Conservation (phyloP, 2,888 invertebrate genomes). For the Stomorhina lunata region DNA sequence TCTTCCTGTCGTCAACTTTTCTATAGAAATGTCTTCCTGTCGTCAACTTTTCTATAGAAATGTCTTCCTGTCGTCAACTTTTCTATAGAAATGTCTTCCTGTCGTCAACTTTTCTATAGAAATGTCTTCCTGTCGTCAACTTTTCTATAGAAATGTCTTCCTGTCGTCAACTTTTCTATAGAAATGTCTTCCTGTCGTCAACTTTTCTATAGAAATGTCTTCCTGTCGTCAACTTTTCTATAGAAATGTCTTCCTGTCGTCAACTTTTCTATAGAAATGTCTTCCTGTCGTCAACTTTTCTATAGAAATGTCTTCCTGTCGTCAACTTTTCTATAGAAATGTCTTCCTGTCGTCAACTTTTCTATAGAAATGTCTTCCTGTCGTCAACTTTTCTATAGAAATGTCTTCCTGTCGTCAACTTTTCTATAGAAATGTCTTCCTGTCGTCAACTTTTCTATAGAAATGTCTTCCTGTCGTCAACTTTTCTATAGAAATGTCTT, state of each 20-base stretch:
- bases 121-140: not conserved
- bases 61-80: not conserved
- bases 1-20: not conserved
- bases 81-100: no score
- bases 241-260: not conserved
- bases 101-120: conserved; percentile 7
- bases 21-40: no score
- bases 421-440: not conserved
- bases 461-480: no score
- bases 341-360: no score
- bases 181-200: not conserved
- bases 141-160: no score
- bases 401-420: no score
- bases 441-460: not conserved
- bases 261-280: no score
- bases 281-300: no score
- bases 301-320: not conserved
- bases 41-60: conserved; percentile 7
- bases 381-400: not conserved
- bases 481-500: not conserved
- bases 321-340: no score
- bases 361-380: not conserved
- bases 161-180: conserved; percentile 13
- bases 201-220: no score
- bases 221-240: no score